Percentiles rank a stretch among this genome's conserved stretches.
phyloP scores from a whole-genome alignment of 2,888 invertebrate species.

The Melinaea menophilus region DNA sequence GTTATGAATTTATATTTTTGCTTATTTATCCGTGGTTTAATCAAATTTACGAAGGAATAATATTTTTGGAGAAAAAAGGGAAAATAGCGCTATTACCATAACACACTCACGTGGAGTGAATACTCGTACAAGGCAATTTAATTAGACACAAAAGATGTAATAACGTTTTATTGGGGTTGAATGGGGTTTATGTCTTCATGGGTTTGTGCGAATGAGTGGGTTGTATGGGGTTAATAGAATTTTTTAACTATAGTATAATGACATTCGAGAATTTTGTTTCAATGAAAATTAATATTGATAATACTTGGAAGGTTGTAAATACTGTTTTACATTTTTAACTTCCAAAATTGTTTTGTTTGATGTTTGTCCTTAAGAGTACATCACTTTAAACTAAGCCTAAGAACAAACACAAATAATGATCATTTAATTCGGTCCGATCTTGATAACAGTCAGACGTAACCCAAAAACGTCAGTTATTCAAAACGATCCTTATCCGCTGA shows the following conservation, averaged over 20 bases:
- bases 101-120: constrained; percentile 29
- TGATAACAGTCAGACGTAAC: constrained; percentile 10
- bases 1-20: background rate
- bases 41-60: constrained; percentile 24
- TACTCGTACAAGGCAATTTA: constrained; percentile 42
- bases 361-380: no score
- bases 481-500: constrained; percentile 31
- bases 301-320: background rate
- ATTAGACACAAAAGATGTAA: constrained; percentile 64
- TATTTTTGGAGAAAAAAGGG: constrained; percentile 24
- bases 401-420: no score
- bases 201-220: constrained; percentile 33
- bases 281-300: background rate
- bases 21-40: constrained; percentile 5
- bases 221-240: constrained; percentile 29
- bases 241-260: background rate
- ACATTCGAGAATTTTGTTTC: background rate
- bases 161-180: constrained; percentile 53
- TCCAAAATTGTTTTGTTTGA: no score
- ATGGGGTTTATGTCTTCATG: constrained; percentile 53
- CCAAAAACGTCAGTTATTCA: constrained; percentile 21
- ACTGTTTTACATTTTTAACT: no score
- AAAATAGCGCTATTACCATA: constrained; percentile 37
- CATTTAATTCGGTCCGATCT: background rate
- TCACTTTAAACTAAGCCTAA: no score